Conservation (phyloP, 1,140 invertebrate species). For the Hestina assimilis region DNA sequence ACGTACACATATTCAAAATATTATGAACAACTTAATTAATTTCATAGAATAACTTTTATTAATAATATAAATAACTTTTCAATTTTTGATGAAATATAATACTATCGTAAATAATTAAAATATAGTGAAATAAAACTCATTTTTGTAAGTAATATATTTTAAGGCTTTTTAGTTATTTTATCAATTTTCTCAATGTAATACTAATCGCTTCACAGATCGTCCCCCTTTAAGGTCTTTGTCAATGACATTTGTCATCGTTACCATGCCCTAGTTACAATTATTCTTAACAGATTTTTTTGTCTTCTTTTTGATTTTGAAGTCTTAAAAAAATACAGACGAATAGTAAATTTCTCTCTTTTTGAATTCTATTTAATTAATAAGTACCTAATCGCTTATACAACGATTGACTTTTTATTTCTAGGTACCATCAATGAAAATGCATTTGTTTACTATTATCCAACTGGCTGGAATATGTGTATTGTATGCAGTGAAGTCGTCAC, state of each 20-base stretch:
- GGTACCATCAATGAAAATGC: constrained; percentile 95
- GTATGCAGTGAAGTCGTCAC: constrained; percentile 93
- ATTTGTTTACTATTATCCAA: constrained; percentile 93
- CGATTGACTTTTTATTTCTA: constrained; percentile 56
- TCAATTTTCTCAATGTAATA: not conserved
- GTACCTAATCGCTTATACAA: too few relatives aligned
- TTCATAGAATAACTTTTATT: not conserved
- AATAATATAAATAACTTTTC: not conserved
- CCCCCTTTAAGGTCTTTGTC: not conserved
- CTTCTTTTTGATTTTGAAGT: too few relatives aligned
- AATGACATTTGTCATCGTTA: not conserved
- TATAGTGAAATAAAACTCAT: too few relatives aligned
- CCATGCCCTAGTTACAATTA: not conserved
- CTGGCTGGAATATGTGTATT: constrained; percentile 86
- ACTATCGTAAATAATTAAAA: too few relatives aligned
- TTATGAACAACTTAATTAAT: too few relatives aligned
- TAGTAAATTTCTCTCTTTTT: too few relatives aligned
- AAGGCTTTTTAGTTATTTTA: not conserved
- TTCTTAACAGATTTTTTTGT: too few relatives aligned
- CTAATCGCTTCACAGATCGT: not conserved
- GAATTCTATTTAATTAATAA: too few relatives aligned
- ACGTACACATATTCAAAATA: too few relatives aligned
- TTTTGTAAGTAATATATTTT: too few relatives aligned
- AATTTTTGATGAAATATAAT: not conserved
- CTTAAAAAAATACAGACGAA: too few relatives aligned